Conservation (phyloP, 2,888 invertebrate species). For the Podabrus alpinus region DNA sequence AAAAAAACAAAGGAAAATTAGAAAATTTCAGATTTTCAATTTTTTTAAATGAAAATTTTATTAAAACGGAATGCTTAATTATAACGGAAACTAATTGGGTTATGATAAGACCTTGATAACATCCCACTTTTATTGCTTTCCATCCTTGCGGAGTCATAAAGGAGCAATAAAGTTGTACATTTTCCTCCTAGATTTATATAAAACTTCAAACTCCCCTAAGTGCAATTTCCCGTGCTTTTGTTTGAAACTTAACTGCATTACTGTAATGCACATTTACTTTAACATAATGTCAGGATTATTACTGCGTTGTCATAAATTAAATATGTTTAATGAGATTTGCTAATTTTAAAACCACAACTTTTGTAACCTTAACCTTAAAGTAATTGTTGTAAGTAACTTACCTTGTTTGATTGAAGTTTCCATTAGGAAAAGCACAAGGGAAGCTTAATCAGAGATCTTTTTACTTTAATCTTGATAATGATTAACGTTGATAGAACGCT, state of each 20-base stretch:
- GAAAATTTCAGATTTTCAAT: not conserved
- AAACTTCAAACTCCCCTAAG: not conserved
- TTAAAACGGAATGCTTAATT: not conserved
- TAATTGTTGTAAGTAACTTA: not conserved
- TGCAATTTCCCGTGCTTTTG: not conserved
- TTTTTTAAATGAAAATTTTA: not conserved
- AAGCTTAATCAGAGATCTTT: slow-evolving; percentile 10
- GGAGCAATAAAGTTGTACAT: not conserved
- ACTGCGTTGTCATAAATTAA: not conserved
- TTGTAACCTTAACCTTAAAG: not conserved
- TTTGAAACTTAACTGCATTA: not conserved
- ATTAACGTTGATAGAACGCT: slow-evolving; percentile 7
- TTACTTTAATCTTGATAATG: slow-evolving; percentile 5
- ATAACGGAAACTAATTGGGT: not conserved
- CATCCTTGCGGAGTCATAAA: not conserved
- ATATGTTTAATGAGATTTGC: not conserved
- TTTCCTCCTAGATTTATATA: not conserved
- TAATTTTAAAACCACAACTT: not conserved
- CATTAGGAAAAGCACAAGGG: slow-evolving; percentile 1
- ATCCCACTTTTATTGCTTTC: not conserved
- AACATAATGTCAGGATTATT: not conserved
- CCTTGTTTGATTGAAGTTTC: not conserved
- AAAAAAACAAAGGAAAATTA: not conserved
- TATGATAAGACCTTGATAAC: not conserved
- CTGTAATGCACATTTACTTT: not conserved